Percentiles rank a stretch among this genome's conserved stretches.
Conservation (phyloP, 2,888 invertebrate genomes). For the Candidula unifasciata region DNA sequence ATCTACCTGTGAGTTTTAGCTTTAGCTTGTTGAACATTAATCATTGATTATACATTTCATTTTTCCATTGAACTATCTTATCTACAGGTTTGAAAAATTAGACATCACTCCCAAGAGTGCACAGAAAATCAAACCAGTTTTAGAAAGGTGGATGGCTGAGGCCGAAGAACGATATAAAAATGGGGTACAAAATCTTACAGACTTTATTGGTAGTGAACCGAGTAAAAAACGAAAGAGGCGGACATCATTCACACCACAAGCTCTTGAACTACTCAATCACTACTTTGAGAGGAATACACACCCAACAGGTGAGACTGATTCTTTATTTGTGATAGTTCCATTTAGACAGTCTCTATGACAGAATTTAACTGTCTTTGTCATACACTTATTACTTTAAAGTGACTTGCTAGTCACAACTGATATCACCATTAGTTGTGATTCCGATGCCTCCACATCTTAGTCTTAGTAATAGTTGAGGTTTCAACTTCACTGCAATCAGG, state of each 20-base stretch:
- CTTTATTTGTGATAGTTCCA: no score
- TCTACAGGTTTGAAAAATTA: constrained; percentile 92
- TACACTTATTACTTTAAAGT: no score
- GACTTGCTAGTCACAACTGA: no score
- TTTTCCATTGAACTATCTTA: background rate
- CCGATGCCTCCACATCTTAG: no score
- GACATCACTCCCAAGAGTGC: constrained; percentile 99
- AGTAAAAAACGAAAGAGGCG: constrained; percentile 97
- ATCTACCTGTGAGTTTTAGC: no score
- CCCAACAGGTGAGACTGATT: constrained; percentile 88
- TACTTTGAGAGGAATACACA: constrained; percentile 98
- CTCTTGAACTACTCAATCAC: constrained; percentile 94
- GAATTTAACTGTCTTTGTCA: no score
- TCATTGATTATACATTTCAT: no score
- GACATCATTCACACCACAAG: constrained; percentile 97
- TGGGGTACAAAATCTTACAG: constrained; percentile 91
- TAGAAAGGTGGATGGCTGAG: constrained; percentile 99
- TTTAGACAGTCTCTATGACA: no score
- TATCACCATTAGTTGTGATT: no score
- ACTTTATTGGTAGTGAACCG: constrained; percentile 94
- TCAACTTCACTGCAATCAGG: no score
- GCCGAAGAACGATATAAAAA: constrained; percentile 92
- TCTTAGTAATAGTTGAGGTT: no score
- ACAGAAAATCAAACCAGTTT: constrained; percentile 98
- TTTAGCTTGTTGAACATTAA: no score